These are phyloP conservation scores for Platycercus adscitus DNA, from an alignment of 2,113 vertebrate species.

Conservation along the genomic window DNA sequence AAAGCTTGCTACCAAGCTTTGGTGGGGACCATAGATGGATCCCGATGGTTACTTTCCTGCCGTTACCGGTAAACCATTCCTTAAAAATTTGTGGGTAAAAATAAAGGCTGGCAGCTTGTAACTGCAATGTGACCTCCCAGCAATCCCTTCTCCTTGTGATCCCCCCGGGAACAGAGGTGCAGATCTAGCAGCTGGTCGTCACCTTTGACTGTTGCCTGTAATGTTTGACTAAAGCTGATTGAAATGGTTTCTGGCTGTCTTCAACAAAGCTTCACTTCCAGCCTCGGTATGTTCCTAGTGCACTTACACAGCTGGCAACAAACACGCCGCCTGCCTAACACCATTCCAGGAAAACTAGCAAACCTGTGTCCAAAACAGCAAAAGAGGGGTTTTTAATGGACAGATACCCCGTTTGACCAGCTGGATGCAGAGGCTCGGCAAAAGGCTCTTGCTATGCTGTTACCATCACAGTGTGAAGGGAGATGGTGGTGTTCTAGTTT, in stretches of 20 bases:
- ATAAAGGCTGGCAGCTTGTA: background rate
- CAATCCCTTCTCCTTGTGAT: background rate
- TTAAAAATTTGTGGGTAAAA: background rate
- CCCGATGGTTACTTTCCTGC: background rate
- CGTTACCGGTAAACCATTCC: background rate
- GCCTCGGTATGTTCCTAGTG: background rate
- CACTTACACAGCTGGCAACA: background rate
- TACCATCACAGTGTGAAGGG: accelerated
- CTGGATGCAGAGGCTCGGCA: accelerated
- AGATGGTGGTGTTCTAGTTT: background rate
- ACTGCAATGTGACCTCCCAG: background rate
- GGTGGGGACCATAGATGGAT: background rate
- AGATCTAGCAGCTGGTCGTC: background rate
- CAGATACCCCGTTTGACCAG: background rate
- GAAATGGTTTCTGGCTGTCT: background rate
- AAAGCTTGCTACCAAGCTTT: background rate
- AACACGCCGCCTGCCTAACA: background rate
- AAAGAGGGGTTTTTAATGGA: background rate
- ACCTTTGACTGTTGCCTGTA: background rate
- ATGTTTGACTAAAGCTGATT: background rate
- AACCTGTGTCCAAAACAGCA: background rate
- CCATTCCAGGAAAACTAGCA: background rate
- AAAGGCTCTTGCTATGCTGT: background rate
- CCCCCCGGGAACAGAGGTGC: accelerated
- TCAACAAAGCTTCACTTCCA: background rate